These are phyloP conservation scores for Camelus dromedarius DNA, from an alignment of 2,113 vertebrate genomes.

Conservation along the genomic window DNA sequence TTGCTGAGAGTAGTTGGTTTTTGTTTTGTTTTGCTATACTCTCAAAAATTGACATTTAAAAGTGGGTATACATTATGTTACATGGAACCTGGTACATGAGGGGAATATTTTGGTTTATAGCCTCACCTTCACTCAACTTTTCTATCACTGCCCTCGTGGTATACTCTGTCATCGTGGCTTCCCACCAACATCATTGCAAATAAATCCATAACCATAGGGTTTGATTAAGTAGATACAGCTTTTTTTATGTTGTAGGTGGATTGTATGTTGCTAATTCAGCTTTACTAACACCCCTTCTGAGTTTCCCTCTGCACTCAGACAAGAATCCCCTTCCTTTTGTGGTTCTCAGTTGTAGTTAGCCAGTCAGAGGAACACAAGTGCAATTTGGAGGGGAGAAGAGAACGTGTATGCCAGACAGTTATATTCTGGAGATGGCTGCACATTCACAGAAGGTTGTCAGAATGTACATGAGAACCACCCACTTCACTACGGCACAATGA, in stretches of 20 bases:
- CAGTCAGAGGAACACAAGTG: not conserved
- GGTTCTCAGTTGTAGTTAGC: not conserved
- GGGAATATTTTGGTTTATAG: not conserved
- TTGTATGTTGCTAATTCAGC: not conserved
- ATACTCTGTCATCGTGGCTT: not conserved
- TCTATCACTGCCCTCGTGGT: not conserved
- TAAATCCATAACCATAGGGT: not conserved
- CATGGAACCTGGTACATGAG: not conserved
- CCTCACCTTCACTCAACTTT: not conserved
- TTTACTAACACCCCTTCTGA: not conserved
- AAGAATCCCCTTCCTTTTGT: not conserved
- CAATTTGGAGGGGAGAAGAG: not conserved
- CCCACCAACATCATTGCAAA: not conserved
- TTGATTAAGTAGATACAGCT: not conserved
- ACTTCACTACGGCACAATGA: not conserved
- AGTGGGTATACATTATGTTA: not conserved
- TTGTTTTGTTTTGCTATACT: not conserved
- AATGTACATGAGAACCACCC: not conserved
- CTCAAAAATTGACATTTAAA: constrained; percentile 24
- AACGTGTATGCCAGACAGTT: not conserved
- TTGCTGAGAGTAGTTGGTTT: not conserved
- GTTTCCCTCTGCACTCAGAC: not conserved
- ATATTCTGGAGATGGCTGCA: not conserved
- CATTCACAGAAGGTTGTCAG: not conserved
- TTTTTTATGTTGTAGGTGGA: not conserved